These are phyloP conservation scores for Phalanger gymnotis DNA, from an alignment of 2,797 vertebrate species.

Conservation along the genomic window DNA sequence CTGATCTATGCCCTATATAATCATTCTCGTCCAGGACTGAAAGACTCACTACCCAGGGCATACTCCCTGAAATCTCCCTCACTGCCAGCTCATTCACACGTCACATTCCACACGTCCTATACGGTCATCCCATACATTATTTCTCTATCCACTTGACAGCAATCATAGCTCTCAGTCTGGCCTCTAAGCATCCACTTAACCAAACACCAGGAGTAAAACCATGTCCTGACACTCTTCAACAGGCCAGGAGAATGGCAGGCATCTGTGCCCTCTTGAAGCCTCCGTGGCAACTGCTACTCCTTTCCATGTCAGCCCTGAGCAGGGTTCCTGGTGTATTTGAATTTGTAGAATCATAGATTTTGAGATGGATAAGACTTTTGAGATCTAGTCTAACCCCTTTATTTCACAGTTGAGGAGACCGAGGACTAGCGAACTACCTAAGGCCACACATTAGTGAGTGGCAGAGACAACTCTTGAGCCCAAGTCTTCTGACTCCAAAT, in stretches of 20 bases:
- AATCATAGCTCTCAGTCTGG: background rate
- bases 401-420: background rate
- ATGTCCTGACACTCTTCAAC: background rate
- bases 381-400: background rate
- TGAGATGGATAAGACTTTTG: background rate
- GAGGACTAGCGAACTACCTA: background rate
- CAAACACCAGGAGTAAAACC: background rate
- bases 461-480: background rate
- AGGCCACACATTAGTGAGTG: background rate
- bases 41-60: background rate
- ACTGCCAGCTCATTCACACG: background rate
- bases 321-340: background rate
- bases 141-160: background rate
- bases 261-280: background rate
- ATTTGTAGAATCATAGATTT: background rate
- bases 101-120: background rate
- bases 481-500: background rate
- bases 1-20: background rate
- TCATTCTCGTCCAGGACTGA: background rate
- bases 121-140: background rate
- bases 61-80: background rate
- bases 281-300: background rate
- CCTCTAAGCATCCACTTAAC: background rate
- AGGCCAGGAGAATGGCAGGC: background rate
- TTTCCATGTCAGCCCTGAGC: background rate